Conservation (phyloP, 2,797 vertebrate species). For the Spheniscus humboldti region DNA sequence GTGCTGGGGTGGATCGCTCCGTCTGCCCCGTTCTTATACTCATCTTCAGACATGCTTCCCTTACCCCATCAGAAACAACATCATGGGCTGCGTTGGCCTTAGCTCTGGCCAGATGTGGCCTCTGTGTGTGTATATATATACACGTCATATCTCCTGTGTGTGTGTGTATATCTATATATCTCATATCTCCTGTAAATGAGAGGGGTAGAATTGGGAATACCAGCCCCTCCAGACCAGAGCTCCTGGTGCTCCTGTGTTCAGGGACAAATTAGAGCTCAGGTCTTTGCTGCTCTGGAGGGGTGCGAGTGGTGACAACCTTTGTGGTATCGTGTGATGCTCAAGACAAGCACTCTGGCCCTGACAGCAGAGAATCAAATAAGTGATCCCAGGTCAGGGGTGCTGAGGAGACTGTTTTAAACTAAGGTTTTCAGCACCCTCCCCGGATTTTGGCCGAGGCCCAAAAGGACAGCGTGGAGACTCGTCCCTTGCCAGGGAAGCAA, state of each 20-base stretch:
- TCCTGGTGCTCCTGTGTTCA: neutral
- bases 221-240: neutral
- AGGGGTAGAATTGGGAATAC: neutral
- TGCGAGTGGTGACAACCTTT: neutral
- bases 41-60: neutral
- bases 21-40: accelerated
- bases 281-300: neutral
- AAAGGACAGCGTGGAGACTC: neutral
- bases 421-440: neutral
- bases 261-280: neutral
- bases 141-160: neutral
- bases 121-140: neutral
- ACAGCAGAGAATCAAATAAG: neutral
- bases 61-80: neutral
- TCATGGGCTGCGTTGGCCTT: too few relatives aligned
- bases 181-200: neutral
- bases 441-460: neutral
- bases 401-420: neutral
- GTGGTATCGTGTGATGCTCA: accelerated
- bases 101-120: neutral
- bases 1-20: neutral
- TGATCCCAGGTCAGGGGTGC: neutral
- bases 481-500: neutral
- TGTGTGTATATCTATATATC: too few relatives aligned
- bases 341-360: neutral